A percentile compares a stretch with the other conserved stretches of the same genome.
phyloP scores from a whole-genome alignment of 2,888 invertebrate genomes.

The Stratiomys singularior region DNA sequence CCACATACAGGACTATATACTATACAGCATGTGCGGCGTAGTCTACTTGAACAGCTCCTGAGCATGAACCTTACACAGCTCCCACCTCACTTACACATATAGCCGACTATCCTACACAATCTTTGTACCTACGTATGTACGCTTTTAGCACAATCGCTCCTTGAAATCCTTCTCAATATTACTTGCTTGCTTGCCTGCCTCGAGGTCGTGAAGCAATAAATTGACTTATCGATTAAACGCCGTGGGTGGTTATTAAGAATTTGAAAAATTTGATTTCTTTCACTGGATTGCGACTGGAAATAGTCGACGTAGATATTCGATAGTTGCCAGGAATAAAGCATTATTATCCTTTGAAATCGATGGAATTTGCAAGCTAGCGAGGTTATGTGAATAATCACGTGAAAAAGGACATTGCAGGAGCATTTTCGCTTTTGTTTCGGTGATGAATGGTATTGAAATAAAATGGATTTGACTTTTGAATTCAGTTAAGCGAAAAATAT shows the following conservation, averaged over 20 bases:
- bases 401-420: neutral
- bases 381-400: neutral
- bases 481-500: neutral
- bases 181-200: slow-evolving; percentile 9
- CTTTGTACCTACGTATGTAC: no score
- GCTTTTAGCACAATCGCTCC: no score
- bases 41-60: no score
- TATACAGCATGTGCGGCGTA: no score
- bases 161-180: no score
- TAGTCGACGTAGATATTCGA: slow-evolving; percentile 4
- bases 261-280: slow-evolving; percentile 45
- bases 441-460: slow-evolving; percentile 16
- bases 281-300: slow-evolving; percentile 20
- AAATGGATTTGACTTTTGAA: slow-evolving; percentile 12
- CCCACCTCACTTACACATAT: no score
- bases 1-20: no score
- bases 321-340: slow-evolving; percentile 13
- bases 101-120: no score
- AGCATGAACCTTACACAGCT: no score
- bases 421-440: neutral
- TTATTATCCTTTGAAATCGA: neutral
- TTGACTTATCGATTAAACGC: slow-evolving; percentile 50
- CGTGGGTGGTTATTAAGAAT: slow-evolving; percentile 43
- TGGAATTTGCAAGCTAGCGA: neutral
- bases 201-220: slow-evolving; percentile 47